These are phyloP conservation scores for Agrilus mali DNA, from an alignment of 2,888 invertebrate species.

Conservation along the genomic window DNA sequence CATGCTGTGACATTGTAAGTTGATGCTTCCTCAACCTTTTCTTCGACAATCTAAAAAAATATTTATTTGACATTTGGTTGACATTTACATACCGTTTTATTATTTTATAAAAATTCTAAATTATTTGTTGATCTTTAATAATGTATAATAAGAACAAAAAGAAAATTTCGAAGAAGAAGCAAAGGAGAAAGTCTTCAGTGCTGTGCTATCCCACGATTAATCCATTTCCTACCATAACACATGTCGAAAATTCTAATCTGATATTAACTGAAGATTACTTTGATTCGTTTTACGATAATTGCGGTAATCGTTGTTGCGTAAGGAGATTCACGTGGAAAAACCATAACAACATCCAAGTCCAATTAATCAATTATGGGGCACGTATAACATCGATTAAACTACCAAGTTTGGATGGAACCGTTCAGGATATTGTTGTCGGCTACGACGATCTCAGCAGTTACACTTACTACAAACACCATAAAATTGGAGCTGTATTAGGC, in stretches of 20 bases:
- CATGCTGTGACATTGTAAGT: conserved; percentile 70
- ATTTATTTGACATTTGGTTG: conserved; percentile 4
- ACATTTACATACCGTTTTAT: neutral
- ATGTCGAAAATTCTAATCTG: conserved; percentile 13
- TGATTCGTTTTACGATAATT: conserved; percentile 20
- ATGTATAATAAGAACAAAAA: too few species aligned
- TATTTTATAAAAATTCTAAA: too few species aligned
- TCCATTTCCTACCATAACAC: conserved; percentile 2
- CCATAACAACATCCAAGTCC: conserved; percentile 48
- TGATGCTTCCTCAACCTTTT: conserved; percentile 44
- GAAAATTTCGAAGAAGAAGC: neutral
- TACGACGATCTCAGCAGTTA: conserved; percentile 69
- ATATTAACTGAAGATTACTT: conserved; percentile 24
- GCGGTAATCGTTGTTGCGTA: conserved; percentile 26
- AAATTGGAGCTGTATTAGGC: conserved; percentile 77
- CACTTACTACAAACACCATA: conserved; percentile 39
- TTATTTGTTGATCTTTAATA: too few species aligned
- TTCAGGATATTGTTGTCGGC: conserved; percentile 70
- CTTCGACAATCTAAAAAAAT: conserved; percentile 41
- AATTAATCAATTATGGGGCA: conserved; percentile 70
- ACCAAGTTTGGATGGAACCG: conserved; percentile 57
- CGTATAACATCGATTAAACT: conserved; percentile 63
- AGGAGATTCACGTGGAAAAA: conserved; percentile 56
- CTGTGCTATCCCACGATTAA: too few species aligned
- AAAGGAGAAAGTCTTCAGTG: too few species aligned